Conservation (phyloP, 2,113 vertebrate species). For the Mirza zaza region DNA sequence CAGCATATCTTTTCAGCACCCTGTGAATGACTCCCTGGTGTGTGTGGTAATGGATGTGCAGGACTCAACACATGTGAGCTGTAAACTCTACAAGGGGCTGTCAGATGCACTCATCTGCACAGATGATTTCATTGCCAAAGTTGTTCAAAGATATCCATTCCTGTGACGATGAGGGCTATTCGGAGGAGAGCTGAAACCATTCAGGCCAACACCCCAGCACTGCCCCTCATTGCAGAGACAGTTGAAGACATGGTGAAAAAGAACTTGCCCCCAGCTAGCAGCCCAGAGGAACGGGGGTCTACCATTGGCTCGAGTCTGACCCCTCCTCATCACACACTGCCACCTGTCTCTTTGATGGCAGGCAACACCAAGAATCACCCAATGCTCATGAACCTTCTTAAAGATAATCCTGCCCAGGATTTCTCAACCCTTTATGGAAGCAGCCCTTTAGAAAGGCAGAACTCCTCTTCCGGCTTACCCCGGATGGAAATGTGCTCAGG, state of each 20-base stretch:
- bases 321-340: conserved; percentile 96
- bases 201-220: conserved; percentile 96
- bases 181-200: conserved; percentile 98
- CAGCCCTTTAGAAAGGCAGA: conserved; percentile 96
- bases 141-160: conserved; percentile 99
- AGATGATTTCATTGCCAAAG: conserved; percentile 99
- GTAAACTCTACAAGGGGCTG: conserved; percentile 96
- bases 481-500: conserved; percentile 88
- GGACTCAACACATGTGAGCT: conserved; percentile 95
- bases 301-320: conserved; percentile 92
- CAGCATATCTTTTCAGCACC: conserved; percentile 98
- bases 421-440: conserved; percentile 94
- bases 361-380: conserved; percentile 99
- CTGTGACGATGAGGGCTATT: conserved; percentile 98
- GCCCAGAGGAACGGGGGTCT: conserved; percentile 95
- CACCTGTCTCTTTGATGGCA: conserved; percentile 96
- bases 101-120: conserved; percentile 98
- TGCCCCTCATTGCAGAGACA: conserved; percentile 97
- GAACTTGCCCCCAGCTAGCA: conserved; percentile 95
- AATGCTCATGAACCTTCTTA: conserved; percentile 99
- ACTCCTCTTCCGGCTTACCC: conserved; percentile 94
- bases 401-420: conserved; percentile 98
- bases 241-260: conserved; percentile 99
- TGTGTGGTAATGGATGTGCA: conserved; percentile 99
- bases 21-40: conserved; percentile 97